Evolutionary conservation across 2,113 vertebrate genomes (phyloP).

Genomic region (Mirounga angustirostris): DNA sequence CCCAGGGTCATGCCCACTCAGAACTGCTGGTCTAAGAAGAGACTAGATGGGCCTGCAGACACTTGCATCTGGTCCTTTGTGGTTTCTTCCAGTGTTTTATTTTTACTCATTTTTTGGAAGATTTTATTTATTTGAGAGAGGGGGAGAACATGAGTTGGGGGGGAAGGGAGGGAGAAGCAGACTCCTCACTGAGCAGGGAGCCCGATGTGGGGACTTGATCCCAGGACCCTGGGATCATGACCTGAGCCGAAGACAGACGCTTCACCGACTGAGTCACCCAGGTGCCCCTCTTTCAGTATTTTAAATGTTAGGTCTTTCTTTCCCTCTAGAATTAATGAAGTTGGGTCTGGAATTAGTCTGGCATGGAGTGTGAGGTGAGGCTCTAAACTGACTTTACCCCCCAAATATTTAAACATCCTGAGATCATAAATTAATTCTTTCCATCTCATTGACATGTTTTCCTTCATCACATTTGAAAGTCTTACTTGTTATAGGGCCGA

Average conservation of each 20-base stretch:
- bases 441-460: not conserved
- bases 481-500: fast-evolving
- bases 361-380: fast-evolving
- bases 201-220: not conserved
- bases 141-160: not conserved
- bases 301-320: not conserved
- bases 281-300: not conserved
- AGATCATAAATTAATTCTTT: fast-evolving
- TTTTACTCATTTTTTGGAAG: not conserved
- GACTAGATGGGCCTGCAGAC: fast-evolving
- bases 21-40: not conserved
- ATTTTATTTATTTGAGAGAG: not conserved
- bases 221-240: not conserved
- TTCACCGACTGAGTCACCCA: not conserved
- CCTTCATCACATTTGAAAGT: not conserved
- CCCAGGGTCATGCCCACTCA: fast-evolving
- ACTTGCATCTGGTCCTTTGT: fast-evolving
- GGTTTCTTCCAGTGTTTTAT: not conserved
- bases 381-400: not conserved
- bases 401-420: no score
- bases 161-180: not conserved
- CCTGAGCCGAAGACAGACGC: not conserved
- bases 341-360: not conserved
- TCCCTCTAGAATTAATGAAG: not conserved
- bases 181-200: not conserved